Evolutionary conservation across 1,140 invertebrate species (phyloP).

Genomic region (Adoxophyes honmai): DNA sequence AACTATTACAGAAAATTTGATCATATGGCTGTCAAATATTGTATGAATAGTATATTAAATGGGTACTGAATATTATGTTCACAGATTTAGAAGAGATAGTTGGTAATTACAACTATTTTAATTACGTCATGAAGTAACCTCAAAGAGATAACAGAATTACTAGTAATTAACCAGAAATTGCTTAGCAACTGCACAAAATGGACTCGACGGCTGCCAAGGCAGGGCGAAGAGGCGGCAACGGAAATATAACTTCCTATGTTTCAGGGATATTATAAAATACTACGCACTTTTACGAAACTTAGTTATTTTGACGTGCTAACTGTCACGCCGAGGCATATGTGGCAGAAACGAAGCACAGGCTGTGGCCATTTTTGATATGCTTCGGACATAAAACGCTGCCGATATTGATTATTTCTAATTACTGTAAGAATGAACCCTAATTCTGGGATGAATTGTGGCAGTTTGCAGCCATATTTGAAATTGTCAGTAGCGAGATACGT

Average conservation of each 20-base stretch:
- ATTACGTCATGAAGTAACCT: conserved; percentile 70
- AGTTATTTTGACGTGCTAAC: conserved; percentile 65
- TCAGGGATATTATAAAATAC: conserved; percentile 26
- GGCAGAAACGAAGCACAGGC: conserved; percentile 51
- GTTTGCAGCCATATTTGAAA: conserved; percentile 59
- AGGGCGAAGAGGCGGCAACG: background rate
- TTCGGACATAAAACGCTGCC: conserved; percentile 36
- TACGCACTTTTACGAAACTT: conserved; percentile 45
- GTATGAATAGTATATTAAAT: no score
- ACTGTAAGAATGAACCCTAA: conserved; percentile 36
- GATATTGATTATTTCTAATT: conserved; percentile 61
- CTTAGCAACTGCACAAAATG: conserved; percentile 12
- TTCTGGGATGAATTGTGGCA: conserved; percentile 43
- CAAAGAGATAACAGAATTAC: conserved; percentile 34
- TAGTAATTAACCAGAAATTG: conserved; percentile 21
- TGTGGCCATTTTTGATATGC: conserved; percentile 60
- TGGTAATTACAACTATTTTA: conserved; percentile 24
- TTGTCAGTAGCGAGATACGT: conserved; percentile 71
- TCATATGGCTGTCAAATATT: no score
- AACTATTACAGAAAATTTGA: no score
- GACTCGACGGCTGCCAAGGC: background rate
- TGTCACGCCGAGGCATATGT: conserved; percentile 70
- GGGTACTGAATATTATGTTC: no score
- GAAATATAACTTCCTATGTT: background rate
- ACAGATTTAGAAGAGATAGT: no score